Evolutionary conservation across 1,140 invertebrate genomes (phyloP).

Genomic region (Hormaphis cornu): DNA sequence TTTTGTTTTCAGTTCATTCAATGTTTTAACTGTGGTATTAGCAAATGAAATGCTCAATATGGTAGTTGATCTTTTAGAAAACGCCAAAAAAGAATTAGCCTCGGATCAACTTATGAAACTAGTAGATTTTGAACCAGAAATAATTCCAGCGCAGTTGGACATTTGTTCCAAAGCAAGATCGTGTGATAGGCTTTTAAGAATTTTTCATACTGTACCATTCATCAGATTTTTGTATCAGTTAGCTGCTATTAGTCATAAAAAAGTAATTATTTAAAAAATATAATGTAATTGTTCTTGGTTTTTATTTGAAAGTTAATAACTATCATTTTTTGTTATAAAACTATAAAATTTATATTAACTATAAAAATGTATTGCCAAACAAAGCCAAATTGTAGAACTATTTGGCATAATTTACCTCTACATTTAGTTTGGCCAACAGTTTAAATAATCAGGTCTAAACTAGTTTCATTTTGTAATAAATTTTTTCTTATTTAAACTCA

Average conservation of each 20-base stretch:
- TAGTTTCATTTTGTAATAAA: too few relatives aligned
- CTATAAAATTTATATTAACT: too few relatives aligned
- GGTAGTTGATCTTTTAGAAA: slow-evolving; percentile 55
- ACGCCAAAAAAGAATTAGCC: slow-evolving; percentile 45
- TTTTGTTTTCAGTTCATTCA: slow-evolving; percentile 48
- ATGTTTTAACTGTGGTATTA: slow-evolving; percentile 66
- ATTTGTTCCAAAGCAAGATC: slow-evolving; percentile 54
- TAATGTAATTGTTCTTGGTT: too few relatives aligned
- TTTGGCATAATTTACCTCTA: too few relatives aligned
- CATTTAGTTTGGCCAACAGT: too few relatives aligned
- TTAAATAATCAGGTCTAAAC: too few relatives aligned
- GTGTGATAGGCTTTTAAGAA: slow-evolving; percentile 55
- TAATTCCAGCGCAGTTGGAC: slow-evolving; percentile 49
- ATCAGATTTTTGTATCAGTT: slow-evolving; percentile 76
- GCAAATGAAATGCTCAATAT: slow-evolving; percentile 62
- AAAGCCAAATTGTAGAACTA: too few relatives aligned
- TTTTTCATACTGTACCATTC: slow-evolving; percentile 53
- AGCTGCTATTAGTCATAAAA: slow-evolving; percentile 78
- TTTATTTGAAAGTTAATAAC: too few relatives aligned
- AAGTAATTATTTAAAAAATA: slow-evolving; percentile 46
- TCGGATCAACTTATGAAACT: background rate
- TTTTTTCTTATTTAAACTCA: too few relatives aligned
- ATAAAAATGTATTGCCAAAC: too few relatives aligned
- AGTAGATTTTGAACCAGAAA: slow-evolving; percentile 37
- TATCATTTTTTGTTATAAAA: too few relatives aligned